Conservation (phyloP, 1,140 invertebrate genomes). For the Apocrypta bakeri region DNA sequence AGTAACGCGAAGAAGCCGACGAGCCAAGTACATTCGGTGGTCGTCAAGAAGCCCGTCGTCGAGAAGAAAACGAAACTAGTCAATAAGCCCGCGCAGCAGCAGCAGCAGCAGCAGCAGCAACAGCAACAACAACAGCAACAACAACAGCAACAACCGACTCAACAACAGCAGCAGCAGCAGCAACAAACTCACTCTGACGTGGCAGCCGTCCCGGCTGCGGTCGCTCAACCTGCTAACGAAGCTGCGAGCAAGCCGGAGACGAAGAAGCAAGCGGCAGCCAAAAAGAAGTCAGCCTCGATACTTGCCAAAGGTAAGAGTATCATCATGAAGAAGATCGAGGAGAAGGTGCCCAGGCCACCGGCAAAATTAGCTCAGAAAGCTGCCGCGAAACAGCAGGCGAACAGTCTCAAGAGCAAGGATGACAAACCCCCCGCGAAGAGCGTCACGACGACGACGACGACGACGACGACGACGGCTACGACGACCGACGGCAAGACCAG, state of each 20-base stretch:
- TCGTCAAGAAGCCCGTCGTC: constrained; percentile 63
- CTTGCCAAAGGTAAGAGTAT: constrained; percentile 30
- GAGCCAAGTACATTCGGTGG: constrained; percentile 53
- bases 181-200: constrained; percentile 48
- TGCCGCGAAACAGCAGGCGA: constrained; percentile 60
- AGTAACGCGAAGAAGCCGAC: constrained; percentile 63
- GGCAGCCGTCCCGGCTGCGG: constrained; percentile 47
- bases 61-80: constrained; percentile 50
- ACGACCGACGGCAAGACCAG: constrained; percentile 49
- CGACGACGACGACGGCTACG: background rate
- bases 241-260: background rate
- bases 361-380: background rate
- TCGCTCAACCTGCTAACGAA: background rate
- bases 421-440: constrained; percentile 65
- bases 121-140: background rate
- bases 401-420: constrained; percentile 61
- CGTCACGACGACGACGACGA: constrained; percentile 59
- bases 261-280: constrained; percentile 8
- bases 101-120: constrained; percentile 12
- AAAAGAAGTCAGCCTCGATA: constrained; percentile 11
- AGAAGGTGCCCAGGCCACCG: constrained; percentile 62
- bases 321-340: constrained; percentile 49
- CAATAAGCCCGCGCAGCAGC: constrained; percentile 61
- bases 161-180: background rate
- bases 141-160: constrained; percentile 53